Evolutionary conservation across 2,797 vertebrate genomes (phyloP).

Genomic region (Pempheris klunzingeri): DNA sequence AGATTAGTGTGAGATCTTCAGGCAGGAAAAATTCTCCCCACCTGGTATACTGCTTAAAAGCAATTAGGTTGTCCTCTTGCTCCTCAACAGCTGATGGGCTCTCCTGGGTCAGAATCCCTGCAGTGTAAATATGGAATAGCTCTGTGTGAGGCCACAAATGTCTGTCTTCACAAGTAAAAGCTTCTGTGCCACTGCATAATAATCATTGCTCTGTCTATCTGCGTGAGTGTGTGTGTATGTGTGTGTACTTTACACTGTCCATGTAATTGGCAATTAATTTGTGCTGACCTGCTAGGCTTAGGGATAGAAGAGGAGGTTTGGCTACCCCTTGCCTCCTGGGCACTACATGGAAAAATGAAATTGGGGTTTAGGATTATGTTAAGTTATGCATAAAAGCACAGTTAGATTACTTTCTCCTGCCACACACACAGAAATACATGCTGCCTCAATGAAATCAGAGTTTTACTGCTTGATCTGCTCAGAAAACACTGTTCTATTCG

Average conservation of each 20-base stretch:
- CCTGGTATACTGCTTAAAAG: constrained; percentile 26
- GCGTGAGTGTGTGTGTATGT: constrained; percentile 27
- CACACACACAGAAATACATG: constrained; percentile 28
- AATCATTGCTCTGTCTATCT: constrained; percentile 22
- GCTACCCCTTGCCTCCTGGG: constrained; percentile 36
- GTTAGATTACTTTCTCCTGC: constrained; percentile 27
- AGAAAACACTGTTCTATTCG: constrained; percentile 31
- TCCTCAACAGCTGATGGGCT: constrained; percentile 30
- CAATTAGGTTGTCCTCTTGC: constrained; percentile 35
- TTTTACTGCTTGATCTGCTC: constrained; percentile 36
- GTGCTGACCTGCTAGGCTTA: constrained; percentile 47
- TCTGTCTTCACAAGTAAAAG: constrained; percentile 17
- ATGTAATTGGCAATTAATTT: constrained; percentile 48
- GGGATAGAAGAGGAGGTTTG: constrained; percentile 40
- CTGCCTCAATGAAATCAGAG: constrained; percentile 31
- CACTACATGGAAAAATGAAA: constrained; percentile 25
- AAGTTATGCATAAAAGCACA: constrained; percentile 47
- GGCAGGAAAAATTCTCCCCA: constrained; percentile 16
- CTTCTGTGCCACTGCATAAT: constrained; percentile 11
- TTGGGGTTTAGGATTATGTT: constrained; percentile 46
- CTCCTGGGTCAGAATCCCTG: constrained; percentile 10
- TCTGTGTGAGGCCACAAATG: constrained; percentile 3
- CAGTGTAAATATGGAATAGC: constrained; percentile 17
- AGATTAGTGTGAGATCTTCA: constrained; percentile 28
- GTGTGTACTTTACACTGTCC: not conserved